These are phyloP conservation scores for Elegia similella DNA, from an alignment of 2,888 invertebrate species.

Conservation along the genomic window DNA sequence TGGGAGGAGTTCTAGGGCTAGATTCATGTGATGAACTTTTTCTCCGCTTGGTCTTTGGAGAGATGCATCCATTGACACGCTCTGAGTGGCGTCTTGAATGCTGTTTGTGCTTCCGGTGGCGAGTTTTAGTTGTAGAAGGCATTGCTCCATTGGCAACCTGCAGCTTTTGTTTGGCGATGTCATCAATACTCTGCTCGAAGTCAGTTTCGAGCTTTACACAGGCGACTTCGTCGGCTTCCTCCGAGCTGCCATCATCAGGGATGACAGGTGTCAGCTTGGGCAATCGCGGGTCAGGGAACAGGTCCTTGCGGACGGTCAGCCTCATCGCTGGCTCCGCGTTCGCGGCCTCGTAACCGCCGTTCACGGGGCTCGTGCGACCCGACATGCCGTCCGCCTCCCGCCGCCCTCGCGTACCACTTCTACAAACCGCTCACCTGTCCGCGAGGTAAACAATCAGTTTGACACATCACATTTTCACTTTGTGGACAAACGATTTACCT, in stretches of 20 bases:
- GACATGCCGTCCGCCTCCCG: slow-evolving; percentile 78
- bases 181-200: slow-evolving; percentile 78
- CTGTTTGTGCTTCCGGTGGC: slow-evolving; percentile 71
- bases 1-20: slow-evolving; percentile 58
- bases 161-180: slow-evolving; percentile 65
- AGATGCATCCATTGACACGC: slow-evolving; percentile 61
- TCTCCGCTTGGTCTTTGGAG: slow-evolving; percentile 64
- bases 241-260: slow-evolving; percentile 46
- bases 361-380: slow-evolving; percentile 74
- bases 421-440: slow-evolving; percentile 79
- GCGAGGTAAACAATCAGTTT: slow-evolving; percentile 81
- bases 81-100: slow-evolving; percentile 61
- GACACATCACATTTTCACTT: slow-evolving; percentile 83
- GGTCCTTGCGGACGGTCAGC: slow-evolving; percentile 77
- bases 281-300: slow-evolving; percentile 64
- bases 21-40: slow-evolving; percentile 52
- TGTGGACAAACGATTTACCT: slow-evolving; percentile 65
- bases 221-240: slow-evolving; percentile 56
- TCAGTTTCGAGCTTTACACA: slow-evolving; percentile 76
- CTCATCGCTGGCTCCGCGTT: slow-evolving; percentile 53
- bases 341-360: slow-evolving; percentile 74
- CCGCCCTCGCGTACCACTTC: slow-evolving; percentile 75
- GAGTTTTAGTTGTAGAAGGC: slow-evolving; percentile 55
- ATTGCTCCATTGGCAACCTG: slow-evolving; percentile 61
- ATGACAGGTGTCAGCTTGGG: slow-evolving; percentile 44